Conservation (phyloP, 1,140 invertebrate genomes). For the Sycobia sp. region DNA sequence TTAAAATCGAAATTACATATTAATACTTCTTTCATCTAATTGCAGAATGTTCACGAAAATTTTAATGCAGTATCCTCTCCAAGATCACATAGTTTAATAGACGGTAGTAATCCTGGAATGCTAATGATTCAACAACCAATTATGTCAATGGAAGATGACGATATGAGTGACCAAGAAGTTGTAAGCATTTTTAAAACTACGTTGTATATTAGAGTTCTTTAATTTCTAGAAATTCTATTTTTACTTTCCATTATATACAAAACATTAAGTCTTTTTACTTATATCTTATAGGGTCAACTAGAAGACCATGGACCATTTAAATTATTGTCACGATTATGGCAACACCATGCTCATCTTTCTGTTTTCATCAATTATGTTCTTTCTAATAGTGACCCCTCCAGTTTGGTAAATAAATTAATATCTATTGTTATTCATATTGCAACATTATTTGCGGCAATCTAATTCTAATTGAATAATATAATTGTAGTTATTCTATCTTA, state of each 20-base stretch:
- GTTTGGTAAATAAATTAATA: conserved; percentile 64
- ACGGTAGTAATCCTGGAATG: conserved; percentile 51
- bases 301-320: conserved; percentile 84
- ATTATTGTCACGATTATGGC: conserved; percentile 72
- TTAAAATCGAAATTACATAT: not conserved
- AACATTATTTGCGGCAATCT: conserved; percentile 19
- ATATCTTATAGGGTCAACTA: conserved; percentile 63
- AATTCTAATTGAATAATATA: conserved; percentile 25
- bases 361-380: conserved; percentile 90
- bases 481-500: conserved; percentile 84
- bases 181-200: conserved; percentile 56
- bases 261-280: conserved; percentile 32
- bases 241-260: not conserved
- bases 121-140: conserved; percentile 73
- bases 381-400: conserved; percentile 83
- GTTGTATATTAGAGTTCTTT: not conserved
- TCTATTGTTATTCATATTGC: conserved; percentile 8
- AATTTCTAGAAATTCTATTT: not conserved
- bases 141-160: conserved; percentile 94
- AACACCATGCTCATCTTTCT: conserved; percentile 80
- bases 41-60: conserved; percentile 47
- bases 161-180: conserved; percentile 82
- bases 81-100: conserved; percentile 41
- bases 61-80: conserved; percentile 46
- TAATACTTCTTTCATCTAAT: conserved; percentile 18